phyloP scores from a whole-genome alignment of 2,888 invertebrate species.

The Protula sp. region DNA sequence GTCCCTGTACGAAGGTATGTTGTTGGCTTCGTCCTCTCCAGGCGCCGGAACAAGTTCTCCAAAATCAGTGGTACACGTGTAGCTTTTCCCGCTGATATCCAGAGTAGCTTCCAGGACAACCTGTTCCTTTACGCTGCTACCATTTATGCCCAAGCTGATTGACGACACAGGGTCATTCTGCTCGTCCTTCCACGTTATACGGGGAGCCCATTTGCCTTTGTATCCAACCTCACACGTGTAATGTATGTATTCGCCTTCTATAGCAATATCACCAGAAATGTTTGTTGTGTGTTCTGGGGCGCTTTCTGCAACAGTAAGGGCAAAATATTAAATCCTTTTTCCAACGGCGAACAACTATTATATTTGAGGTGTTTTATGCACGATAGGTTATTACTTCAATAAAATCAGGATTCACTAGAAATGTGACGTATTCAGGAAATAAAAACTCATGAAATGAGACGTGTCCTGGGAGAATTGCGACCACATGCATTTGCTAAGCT shows the following conservation, averaged over 20 bases:
- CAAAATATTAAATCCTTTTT: no score
- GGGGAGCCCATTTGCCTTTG: neutral
- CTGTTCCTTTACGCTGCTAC: neutral
- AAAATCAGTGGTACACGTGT: neutral
- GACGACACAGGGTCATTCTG: no score
- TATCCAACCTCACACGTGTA: neutral
- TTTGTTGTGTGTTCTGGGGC: neutral
- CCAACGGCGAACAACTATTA: no score
- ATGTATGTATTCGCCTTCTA: neutral
- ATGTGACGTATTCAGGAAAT: no score
- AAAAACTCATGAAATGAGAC: no score
- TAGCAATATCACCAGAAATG: neutral
- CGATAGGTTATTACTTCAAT: no score
- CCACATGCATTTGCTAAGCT: no score
- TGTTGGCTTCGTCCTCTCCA: neutral
- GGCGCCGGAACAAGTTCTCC: neutral
- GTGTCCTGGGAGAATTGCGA: no score
- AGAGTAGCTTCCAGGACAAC: neutral
- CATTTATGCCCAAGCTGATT: neutral
- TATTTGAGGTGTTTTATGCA: no score
- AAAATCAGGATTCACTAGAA: no score
- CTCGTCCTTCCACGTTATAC: neutral
- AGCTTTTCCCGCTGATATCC: neutral
- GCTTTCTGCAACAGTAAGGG: neutral
- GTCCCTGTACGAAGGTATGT: neutral